These are phyloP conservation scores for Melangyna quadrimaculata DNA, from an alignment of 2,888 invertebrate genomes.

Conservation along the genomic window DNA sequence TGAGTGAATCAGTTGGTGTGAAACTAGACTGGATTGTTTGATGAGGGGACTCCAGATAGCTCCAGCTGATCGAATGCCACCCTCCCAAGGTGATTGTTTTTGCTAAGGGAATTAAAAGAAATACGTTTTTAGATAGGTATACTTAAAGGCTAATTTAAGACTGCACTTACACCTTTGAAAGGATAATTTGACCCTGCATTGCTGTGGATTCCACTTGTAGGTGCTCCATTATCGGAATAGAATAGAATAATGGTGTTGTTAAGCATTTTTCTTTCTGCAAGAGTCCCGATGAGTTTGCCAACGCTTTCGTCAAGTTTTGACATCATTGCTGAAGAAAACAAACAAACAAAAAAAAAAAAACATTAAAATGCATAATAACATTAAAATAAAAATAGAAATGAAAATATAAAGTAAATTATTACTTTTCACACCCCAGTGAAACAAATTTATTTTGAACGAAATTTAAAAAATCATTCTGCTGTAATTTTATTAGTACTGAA, in stretches of 20 bases:
- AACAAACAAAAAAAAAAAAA: no score
- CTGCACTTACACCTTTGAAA: conserved; percentile 88
- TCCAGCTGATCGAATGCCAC: conserved; percentile 89
- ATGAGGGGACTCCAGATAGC: conserved; percentile 88
- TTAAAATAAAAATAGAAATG: no score
- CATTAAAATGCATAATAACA: no score
- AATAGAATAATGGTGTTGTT: conserved; percentile 92
- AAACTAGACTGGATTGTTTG: conserved; percentile 83
- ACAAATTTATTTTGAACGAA: no score
- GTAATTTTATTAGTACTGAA: no score
- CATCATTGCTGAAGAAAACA: conserved; percentile 87
- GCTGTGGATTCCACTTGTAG: conserved; percentile 86
- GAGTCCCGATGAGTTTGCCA: conserved; percentile 87
- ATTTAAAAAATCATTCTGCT: no score
- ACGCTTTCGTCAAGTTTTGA: conserved; percentile 92
- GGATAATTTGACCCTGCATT: conserved; percentile 93
- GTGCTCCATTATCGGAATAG: conserved; percentile 94
- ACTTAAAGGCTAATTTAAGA: no score
- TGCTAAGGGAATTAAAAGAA: conserved; percentile 80
- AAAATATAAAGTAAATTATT: no score
- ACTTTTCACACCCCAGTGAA: no score
- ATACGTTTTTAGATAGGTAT: no score
- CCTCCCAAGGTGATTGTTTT: conserved; percentile 93
- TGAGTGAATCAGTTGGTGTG: conserved; percentile 87
- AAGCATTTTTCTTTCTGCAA: conserved; percentile 86